Conservation (phyloP, 2,888 invertebrate species). For the Axea sp. region DNA sequence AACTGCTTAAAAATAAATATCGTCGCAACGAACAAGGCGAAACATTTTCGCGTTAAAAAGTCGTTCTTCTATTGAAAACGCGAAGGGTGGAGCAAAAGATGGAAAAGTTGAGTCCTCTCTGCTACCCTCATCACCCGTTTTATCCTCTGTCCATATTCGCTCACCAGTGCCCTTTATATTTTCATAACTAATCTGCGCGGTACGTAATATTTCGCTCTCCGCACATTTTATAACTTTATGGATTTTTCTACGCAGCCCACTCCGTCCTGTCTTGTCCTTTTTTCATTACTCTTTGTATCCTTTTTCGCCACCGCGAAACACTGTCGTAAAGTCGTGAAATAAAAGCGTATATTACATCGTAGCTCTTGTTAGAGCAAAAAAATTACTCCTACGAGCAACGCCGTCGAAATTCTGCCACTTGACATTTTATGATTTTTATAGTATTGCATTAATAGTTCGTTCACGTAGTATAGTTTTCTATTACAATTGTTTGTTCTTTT, state of each 20-base stretch:
- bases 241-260: slow-evolving; percentile 82
- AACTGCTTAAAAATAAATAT: slow-evolving; percentile 46
- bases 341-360: slow-evolving; percentile 64
- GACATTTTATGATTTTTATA: slow-evolving; percentile 27
- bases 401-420: slow-evolving; percentile 7
- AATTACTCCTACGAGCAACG: slow-evolving; percentile 26
- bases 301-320: slow-evolving; percentile 63
- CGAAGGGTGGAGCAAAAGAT: slow-evolving; percentile 64
- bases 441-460: too few species aligned
- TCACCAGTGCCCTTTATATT: slow-evolving; percentile 75
- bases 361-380: slow-evolving; percentile 26
- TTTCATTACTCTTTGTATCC: slow-evolving; percentile 63
- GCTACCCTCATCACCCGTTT: slow-evolving; percentile 68
- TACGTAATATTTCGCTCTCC: slow-evolving; percentile 76
- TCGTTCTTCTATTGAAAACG: slow-evolving; percentile 62
- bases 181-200: slow-evolving; percentile 79
- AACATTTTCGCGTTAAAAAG: slow-evolving; percentile 56
- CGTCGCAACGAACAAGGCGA: slow-evolving; percentile 19
- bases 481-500: too few species aligned
- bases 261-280: slow-evolving; percentile 60
- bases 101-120: slow-evolving; percentile 76
- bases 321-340: slow-evolving; percentile 69
- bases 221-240: slow-evolving; percentile 86
- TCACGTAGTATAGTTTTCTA: too few species aligned
- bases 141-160: slow-evolving; percentile 71